These are phyloP conservation scores for Charanyca ferruginea DNA, from an alignment of 2,888 invertebrate genomes.

Conservation along the genomic window DNA sequence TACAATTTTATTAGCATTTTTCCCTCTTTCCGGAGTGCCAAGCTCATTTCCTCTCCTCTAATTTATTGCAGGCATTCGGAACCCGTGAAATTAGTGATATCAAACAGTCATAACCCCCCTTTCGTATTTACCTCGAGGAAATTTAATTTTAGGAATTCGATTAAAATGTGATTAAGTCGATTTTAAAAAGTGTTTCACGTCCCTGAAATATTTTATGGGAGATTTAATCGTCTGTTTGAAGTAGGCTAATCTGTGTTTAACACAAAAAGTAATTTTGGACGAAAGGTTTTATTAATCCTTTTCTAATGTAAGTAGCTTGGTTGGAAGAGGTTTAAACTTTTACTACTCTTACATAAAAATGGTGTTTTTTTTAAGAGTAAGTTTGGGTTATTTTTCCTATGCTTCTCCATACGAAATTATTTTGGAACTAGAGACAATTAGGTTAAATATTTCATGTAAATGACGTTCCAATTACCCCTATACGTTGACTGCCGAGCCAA, in stretches of 20 bases:
- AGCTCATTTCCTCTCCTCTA: slow-evolving; percentile 87
- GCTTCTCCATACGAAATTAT: too few relatives aligned
- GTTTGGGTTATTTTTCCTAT: too few relatives aligned
- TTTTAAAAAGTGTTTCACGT: slow-evolving; percentile 61
- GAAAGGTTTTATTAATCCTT: slow-evolving; percentile 44
- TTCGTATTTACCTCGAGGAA: slow-evolving; percentile 75
- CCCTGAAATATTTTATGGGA: slow-evolving; percentile 46
- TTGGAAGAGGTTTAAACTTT: slow-evolving; percentile 11
- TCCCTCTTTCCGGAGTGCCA: slow-evolving; percentile 85
- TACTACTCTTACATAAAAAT: slow-evolving; percentile 15
- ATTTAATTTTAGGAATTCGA: slow-evolving; percentile 76
- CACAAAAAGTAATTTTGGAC: slow-evolving; percentile 57
- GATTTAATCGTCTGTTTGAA: slow-evolving; percentile 60
- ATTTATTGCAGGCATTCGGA: slow-evolving; percentile 84
- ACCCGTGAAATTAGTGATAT: slow-evolving; percentile 85
- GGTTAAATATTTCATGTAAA: too few relatives aligned
- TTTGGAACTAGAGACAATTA: too few relatives aligned
- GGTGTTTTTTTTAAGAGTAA: too few relatives aligned
- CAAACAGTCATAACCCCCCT: slow-evolving; percentile 79
- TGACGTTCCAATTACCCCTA: too few relatives aligned
- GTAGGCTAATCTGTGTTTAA: slow-evolving; percentile 56
- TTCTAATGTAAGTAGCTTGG: slow-evolving; percentile 47
- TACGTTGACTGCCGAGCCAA: too few relatives aligned
- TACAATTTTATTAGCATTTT: slow-evolving; percentile 90
- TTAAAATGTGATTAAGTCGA: slow-evolving; percentile 66